Evolutionary conservation across 2,888 invertebrate species (phyloP), one percentile per base, ranked within the genome.

Genomic region (Syrphus vitripennis): DNA sequence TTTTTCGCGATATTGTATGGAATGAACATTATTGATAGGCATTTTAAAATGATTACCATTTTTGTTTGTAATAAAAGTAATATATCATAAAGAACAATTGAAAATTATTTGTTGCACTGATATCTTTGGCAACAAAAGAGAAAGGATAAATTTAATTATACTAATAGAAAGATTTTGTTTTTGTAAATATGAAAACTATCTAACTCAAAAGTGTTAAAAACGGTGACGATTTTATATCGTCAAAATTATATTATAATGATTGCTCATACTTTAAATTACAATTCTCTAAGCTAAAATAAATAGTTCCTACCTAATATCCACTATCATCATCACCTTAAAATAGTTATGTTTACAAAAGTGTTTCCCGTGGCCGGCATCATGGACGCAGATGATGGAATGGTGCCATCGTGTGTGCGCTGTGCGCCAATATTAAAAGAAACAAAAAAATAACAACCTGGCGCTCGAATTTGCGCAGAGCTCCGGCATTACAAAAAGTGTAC

Each of bases 271-370:
- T 42, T 9, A n/a, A 29, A 21, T 21, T 34, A 34, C 21, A 12
- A 37, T 34, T 37, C 21, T 59, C 14, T 3, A 34, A 21, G 0
- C 37, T 59, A n/a, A 59, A 59, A 26, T 40, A 40, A 76, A 74
- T 69, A 50, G 34, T 34, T 10, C 34, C 7, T 6, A 50, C 2
- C 21, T 50, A 63, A 79, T 75, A 83, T 70, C 63, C 80, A 75
- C 83, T 59, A 83, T 83, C 80, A 83, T 79, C 83, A 83, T 83
- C 79, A 57, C 79, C 83, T 65, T 61, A 75, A 83, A 83, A 83
- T 83, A 83, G 80, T 70, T 59, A 63, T 83, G 80, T 83, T 83
- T 83, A 83, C 80, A 83, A 65, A 14, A 75, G 80, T 80, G 80
- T 16, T 80, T 75, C 79, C 83, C 83, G 83, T 83, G 74, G 74